Conservation (phyloP, 2,797 vertebrate species). For the Muscicapa comitata region DNA sequence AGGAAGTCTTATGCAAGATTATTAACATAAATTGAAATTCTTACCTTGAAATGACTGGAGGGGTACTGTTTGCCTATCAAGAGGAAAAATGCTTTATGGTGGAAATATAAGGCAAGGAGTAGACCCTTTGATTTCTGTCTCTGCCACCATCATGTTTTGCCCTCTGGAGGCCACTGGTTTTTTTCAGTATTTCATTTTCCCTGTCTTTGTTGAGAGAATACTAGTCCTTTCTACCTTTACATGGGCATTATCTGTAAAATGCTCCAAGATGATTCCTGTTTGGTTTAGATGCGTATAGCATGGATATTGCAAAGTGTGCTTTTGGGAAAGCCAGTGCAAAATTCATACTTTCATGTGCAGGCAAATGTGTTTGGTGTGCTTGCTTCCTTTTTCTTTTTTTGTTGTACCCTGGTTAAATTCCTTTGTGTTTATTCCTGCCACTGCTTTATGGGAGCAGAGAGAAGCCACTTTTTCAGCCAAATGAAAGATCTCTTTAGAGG, state of each 20-base stretch:
- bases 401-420: background rate
- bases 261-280: background rate
- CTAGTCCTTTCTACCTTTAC: background rate
- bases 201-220: background rate
- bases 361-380: background rate
- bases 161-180: background rate
- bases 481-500: conserved; percentile 42
- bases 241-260: background rate
- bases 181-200: background rate
- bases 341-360: background rate
- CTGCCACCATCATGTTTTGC: background rate
- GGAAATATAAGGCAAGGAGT: background rate
- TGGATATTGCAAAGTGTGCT: background rate
- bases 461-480: conserved; percentile 14
- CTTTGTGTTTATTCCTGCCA: conserved; percentile 35
- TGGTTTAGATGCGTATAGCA: background rate
- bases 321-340: background rate
- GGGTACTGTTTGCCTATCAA: background rate
- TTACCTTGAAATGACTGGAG: background rate
- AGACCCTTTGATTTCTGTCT: background rate
- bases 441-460: background rate
- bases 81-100: background rate
- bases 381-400: conserved; percentile 11
- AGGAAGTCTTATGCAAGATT: background rate
- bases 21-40: background rate